Evolutionary conservation across 2,888 invertebrate species (phyloP).

Genomic region (Drosophila neonasuta): DNA sequence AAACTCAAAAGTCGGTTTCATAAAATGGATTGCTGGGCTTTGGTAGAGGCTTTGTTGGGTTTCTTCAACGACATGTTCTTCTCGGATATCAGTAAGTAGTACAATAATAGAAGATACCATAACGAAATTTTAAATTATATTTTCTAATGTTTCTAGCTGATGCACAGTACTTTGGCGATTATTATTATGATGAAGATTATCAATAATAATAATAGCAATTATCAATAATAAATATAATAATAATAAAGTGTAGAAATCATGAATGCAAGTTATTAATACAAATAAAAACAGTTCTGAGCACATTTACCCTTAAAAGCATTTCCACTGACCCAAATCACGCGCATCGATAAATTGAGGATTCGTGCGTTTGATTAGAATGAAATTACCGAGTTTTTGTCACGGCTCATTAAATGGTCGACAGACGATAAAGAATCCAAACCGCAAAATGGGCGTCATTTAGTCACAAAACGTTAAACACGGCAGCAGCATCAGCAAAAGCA

Average conservation of each 20-base stretch:
- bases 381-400: constrained; percentile 35
- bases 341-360: constrained; percentile 10
- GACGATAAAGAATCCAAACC: background rate
- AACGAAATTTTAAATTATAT: background rate
- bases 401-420: constrained; percentile 61
- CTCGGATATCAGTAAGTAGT: constrained; percentile 52
- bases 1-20: background rate
- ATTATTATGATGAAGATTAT: constrained; percentile 35
- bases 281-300: constrained; percentile 40
- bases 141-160: constrained; percentile 40
- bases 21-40: constrained; percentile 54
- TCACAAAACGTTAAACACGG: constrained; percentile 53
- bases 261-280: constrained; percentile 32
- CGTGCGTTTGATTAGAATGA: constrained; percentile 16
- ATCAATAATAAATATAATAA: constrained; percentile 14
- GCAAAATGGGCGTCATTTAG: constrained; percentile 36
- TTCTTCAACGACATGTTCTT: constrained; percentile 61
- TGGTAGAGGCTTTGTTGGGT: constrained; percentile 41
- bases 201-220: constrained; percentile 18
- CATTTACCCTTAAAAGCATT: constrained; percentile 34
- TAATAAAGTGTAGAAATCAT: constrained; percentile 19
- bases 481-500: constrained; percentile 7
- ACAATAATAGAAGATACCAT: background rate
- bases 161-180: constrained; percentile 51
- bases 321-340: constrained; percentile 50